Percentiles rank a stretch among this genome's conserved stretches.
phyloP scores from a whole-genome alignment of 2,113 vertebrate genomes.

The Theristicus caerulescens region DNA sequence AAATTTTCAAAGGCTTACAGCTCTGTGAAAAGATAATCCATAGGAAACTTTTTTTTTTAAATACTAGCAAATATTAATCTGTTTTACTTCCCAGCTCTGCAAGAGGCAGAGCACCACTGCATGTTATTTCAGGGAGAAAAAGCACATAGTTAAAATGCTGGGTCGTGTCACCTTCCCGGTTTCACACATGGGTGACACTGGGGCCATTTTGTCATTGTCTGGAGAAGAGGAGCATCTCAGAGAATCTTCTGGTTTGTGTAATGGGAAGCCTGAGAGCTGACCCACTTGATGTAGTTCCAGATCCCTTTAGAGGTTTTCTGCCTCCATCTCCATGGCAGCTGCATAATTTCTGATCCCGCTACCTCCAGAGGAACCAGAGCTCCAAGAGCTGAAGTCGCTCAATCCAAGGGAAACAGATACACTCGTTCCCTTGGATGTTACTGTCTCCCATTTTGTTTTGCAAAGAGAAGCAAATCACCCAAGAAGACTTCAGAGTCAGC shows the following conservation, averaged over 20 bases:
- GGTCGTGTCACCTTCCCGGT: rapidly evolving
- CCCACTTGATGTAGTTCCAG: not conserved
- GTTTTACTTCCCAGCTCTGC: not conserved
- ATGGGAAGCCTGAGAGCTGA: not conserved
- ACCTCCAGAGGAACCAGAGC: not conserved
- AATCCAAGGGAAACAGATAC: not conserved
- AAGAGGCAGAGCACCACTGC: not conserved
- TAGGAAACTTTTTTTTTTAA: not conserved
- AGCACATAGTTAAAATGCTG: not conserved
- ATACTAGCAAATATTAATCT: not conserved
- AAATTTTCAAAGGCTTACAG: constrained; percentile 37
- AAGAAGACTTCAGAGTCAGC: constrained; percentile 45
- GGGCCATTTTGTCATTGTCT: not conserved
- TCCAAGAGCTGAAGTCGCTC: not conserved
- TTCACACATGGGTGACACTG: not conserved
- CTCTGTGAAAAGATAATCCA: not conserved
- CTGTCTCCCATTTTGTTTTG: constrained; percentile 41
- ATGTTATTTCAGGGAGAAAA: not conserved
- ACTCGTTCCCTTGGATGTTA: not conserved
- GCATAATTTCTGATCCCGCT: not conserved
- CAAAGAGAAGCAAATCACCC: constrained; percentile 43
- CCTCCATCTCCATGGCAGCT: not conserved
- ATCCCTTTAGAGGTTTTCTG: not conserved
- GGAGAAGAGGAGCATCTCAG: not conserved
- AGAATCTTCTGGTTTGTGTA: not conserved